A percentile compares a stretch with the other conserved stretches of the same genome.
phyloP scores from a whole-genome alignment of 2,113 vertebrate species.

The Anhinga anhinga region DNA sequence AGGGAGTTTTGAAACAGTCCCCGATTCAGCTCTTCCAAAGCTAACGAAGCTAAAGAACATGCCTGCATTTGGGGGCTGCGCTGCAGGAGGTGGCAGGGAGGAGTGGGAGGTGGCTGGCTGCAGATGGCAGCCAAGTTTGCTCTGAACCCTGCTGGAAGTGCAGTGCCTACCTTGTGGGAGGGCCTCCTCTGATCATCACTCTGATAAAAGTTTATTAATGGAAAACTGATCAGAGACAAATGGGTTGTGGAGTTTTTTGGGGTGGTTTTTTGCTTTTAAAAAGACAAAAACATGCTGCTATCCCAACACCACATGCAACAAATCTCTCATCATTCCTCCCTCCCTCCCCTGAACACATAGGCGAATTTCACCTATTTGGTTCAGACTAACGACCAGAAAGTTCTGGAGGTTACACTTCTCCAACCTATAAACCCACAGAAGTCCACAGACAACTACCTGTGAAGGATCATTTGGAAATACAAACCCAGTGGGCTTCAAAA shows the following conservation, averaged over 20 bases:
- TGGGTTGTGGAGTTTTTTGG: neutral
- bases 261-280: neutral
- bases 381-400: neutral
- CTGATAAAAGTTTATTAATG: neutral
- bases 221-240: neutral
- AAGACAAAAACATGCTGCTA: neutral
- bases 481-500: neutral
- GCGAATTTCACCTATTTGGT: neutral
- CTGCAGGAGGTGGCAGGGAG: neutral
- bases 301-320: neutral
- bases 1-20: neutral
- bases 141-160: neutral
- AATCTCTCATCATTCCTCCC: neutral
- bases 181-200: neutral
- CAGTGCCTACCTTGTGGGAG: neutral
- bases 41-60: neutral
- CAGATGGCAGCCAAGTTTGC: neutral
- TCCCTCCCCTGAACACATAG: neutral
- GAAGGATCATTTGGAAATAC: neutral
- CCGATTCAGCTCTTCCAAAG: neutral
- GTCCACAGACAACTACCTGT: neutral
- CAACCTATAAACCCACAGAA: neutral
- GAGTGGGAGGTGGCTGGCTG: neutral
- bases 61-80: neutral
- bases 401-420: neutral